Conservation (phyloP, 53 echinoderm and acorn worm species). For the Luidia sarsii region DNA sequence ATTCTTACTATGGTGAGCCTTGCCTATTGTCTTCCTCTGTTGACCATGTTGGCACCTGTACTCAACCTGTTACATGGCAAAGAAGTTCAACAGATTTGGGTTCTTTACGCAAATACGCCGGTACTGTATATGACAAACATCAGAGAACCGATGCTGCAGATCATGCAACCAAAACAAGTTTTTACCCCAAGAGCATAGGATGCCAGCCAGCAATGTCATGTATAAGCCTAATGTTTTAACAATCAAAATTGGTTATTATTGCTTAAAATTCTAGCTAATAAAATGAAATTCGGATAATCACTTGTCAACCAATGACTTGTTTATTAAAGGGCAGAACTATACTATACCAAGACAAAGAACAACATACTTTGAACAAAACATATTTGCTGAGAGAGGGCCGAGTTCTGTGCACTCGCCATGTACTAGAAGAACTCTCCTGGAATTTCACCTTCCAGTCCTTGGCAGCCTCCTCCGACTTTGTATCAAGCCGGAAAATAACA, state of each 20-base stretch:
- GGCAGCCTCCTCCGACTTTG: not conserved
- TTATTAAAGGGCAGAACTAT: not conserved
- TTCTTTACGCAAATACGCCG: no score
- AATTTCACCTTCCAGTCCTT: not conserved
- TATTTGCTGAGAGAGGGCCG: not conserved
- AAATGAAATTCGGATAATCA: not conserved
- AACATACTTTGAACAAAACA: slow-evolving; percentile 20
- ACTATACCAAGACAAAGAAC: not conserved
- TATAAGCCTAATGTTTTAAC: not conserved
- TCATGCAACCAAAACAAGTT: no score
- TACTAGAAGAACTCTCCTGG: not conserved
- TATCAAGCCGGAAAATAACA: not conserved
- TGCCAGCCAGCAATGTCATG: not conserved
- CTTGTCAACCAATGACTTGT: not conserved
- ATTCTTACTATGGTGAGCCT: not conserved
- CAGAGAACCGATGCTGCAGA: no score
- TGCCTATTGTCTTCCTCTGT: not conserved
- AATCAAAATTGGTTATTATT: not conserved
- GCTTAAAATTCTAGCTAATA: not conserved
- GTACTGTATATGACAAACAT: no score
- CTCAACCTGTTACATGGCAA: no score
- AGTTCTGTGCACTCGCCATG: slow-evolving; percentile 16
- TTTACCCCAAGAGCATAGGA: not conserved
- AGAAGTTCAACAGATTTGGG: no score
- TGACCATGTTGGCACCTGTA: slow-evolving; percentile 29